Conservation (phyloP, 92 coral and sea anemone species). For the Parazoanthus swiftii region DNA sequence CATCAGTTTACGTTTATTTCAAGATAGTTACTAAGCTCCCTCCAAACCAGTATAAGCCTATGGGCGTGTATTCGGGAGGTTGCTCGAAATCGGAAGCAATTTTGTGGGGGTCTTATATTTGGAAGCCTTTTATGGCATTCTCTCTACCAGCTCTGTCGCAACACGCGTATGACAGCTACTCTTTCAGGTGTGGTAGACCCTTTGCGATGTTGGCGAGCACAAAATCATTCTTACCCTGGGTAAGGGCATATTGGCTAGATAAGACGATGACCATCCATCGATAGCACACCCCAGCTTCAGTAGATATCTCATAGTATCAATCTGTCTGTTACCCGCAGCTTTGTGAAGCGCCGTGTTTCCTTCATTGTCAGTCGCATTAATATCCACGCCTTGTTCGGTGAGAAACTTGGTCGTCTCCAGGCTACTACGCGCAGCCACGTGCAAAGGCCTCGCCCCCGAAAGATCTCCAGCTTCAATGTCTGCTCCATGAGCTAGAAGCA, state of each 20-base stretch:
- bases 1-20: no score
- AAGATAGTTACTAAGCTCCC: no score
- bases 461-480: slow-evolving; percentile 34
- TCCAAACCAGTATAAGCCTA: no score
- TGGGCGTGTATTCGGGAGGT: no score
- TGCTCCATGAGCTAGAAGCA: slow-evolving; percentile 35
- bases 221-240: slow-evolving; percentile 32
- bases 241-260: slow-evolving; percentile 31
- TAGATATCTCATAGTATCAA: slow-evolving; percentile 33
- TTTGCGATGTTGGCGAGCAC: slow-evolving; percentile 35
- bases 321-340: slow-evolving; percentile 32
- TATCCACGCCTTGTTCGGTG: slow-evolving; percentile 29
- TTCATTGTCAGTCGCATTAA: slow-evolving; percentile 13
- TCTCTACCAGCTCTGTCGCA: background rate
- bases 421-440: slow-evolving; percentile 27
- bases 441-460: slow-evolving; percentile 38
- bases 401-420: slow-evolving; percentile 35
- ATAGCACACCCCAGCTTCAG: slow-evolving; percentile 34
- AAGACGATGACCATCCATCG: slow-evolving; percentile 36
- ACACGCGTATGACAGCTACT: background rate
- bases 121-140: no score
- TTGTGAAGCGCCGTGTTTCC: slow-evolving; percentile 36
- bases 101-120: no score
- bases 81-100: no score
- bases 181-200: background rate